Evolutionary conservation across 2,113 vertebrate genomes (phyloP).

Genomic region (Indri indri): DNA sequence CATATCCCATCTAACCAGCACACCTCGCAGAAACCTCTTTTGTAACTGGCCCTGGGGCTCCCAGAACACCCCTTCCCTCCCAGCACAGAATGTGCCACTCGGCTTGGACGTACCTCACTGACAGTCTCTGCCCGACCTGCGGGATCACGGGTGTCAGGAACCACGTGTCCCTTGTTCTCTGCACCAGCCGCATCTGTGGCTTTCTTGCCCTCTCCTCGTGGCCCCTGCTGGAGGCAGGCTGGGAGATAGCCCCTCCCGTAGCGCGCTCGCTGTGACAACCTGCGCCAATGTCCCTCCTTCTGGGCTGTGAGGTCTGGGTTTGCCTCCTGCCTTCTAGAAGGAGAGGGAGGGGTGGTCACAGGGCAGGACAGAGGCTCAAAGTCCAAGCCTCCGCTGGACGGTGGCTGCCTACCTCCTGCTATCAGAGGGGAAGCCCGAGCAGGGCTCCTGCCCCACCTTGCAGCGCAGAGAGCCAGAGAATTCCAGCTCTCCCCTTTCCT

Average conservation of each 20-base stretch:
- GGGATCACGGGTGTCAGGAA: background rate
- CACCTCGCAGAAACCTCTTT: fast-evolving
- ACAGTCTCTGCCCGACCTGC: background rate
- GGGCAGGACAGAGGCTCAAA: background rate
- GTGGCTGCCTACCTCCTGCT: background rate
- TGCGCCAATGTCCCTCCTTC: too few relatives aligned
- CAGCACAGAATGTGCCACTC: background rate
- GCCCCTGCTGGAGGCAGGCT: background rate
- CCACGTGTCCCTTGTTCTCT: background rate
- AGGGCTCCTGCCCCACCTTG: background rate
- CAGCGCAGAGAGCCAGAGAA: background rate
- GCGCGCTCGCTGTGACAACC: background rate
- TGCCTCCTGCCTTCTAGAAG: background rate
- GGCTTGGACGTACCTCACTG: background rate
- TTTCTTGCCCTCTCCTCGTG: background rate
- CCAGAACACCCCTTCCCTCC: too few relatives aligned
- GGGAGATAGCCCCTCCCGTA: background rate
- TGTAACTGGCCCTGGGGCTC: background rate
- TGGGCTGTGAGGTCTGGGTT: background rate
- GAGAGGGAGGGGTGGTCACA: background rate
- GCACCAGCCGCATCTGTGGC: fast-evolving
- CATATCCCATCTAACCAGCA: fast-evolving
- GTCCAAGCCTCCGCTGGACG: background rate
- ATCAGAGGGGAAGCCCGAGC: background rate
- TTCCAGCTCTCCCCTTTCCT: background rate